Evolutionary conservation across 2,888 invertebrate genomes (phyloP).

Genomic region (Callosobruchus maculatus): DNA sequence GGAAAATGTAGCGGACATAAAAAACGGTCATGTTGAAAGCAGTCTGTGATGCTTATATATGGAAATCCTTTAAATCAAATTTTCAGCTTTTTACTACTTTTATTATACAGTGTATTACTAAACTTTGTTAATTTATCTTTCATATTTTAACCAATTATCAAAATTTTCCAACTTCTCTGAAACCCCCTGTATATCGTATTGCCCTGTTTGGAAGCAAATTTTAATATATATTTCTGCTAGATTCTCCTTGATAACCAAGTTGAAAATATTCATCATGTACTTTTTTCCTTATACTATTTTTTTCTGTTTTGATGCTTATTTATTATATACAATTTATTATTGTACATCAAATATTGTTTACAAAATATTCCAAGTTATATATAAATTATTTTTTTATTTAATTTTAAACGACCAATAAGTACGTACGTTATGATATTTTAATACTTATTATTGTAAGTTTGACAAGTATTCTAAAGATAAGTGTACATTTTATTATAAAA

Average conservation of each 20-base stretch:
- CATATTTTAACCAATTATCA: too few species aligned
- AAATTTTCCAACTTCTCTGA: too few species aligned
- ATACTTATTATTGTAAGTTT: slow-evolving; percentile 26
- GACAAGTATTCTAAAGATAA: slow-evolving; percentile 23
- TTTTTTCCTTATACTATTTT: slow-evolving; percentile 1
- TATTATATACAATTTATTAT: slow-evolving; percentile 1
- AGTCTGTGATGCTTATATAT: too few species aligned
- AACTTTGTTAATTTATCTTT: too few species aligned
- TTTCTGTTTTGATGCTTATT: slow-evolving; percentile 7
- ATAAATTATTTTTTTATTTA: slow-evolving; percentile 2
- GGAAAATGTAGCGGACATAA: too few species aligned
- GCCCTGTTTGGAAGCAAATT: too few species aligned
- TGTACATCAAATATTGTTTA: neutral
- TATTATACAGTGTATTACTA: too few species aligned
- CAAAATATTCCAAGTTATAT: neutral
- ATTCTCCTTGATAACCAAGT: neutral
- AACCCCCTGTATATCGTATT: too few species aligned
- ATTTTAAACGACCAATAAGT: slow-evolving; percentile 26
- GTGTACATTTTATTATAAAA: neutral
- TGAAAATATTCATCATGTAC: neutral
- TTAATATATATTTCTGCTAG: neutral
- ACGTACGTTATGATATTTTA: slow-evolving; percentile 27
- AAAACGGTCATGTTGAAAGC: too few species aligned
- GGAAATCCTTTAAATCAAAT: too few species aligned
- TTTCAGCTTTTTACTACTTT: too few species aligned